Percentiles rank a stretch among this genome's conserved stretches.
Evolutionary conservation across 1,140 invertebrate species (phyloP).

Genomic region (Bicyclus anynana): DNA sequence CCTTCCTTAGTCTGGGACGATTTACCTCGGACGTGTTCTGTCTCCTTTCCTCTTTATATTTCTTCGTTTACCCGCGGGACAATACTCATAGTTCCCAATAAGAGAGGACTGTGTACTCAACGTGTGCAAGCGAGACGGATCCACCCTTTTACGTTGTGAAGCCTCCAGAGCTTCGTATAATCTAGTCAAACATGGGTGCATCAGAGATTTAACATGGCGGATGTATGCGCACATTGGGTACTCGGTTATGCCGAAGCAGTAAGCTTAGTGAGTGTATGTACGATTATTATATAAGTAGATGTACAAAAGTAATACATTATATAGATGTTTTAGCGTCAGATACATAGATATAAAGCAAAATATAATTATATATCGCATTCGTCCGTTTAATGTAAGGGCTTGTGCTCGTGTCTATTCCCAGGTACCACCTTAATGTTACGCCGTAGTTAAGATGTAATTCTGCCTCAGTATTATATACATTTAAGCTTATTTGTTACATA

Average conservation of each 20-base stretch:
- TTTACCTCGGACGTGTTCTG: constrained; percentile 24
- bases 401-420: constrained; percentile 74
- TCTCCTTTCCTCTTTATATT: constrained; percentile 24
- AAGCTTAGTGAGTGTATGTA: constrained; percentile 76
- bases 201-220: constrained; percentile 14
- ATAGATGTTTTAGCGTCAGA: constrained; percentile 77
- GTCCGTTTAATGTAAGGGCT: constrained; percentile 76
- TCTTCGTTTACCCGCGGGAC: constrained; percentile 66
- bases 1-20: constrained; percentile 23
- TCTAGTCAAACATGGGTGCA: constrained; percentile 48
- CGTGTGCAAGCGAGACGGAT: constrained; percentile 32
- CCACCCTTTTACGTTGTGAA: background rate
- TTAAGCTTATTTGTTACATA: constrained; percentile 77
- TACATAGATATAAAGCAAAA: constrained; percentile 76
- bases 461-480: constrained; percentile 77
- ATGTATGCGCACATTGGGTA: constrained; percentile 57
- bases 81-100: constrained; percentile 62
- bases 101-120: constrained; percentile 58
- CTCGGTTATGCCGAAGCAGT: constrained; percentile 51
- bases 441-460: constrained; percentile 77
- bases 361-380: constrained; percentile 77
- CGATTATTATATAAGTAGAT: constrained; percentile 76
- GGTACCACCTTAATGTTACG: constrained; percentile 75
- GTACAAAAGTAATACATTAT: constrained; percentile 77
- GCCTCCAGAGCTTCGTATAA: constrained; percentile 34